Percentiles rank a stretch among this genome's conserved stretches.
Conservation (phyloP, 2,113 vertebrate genomes). For the Phodopus roborovskii region DNA sequence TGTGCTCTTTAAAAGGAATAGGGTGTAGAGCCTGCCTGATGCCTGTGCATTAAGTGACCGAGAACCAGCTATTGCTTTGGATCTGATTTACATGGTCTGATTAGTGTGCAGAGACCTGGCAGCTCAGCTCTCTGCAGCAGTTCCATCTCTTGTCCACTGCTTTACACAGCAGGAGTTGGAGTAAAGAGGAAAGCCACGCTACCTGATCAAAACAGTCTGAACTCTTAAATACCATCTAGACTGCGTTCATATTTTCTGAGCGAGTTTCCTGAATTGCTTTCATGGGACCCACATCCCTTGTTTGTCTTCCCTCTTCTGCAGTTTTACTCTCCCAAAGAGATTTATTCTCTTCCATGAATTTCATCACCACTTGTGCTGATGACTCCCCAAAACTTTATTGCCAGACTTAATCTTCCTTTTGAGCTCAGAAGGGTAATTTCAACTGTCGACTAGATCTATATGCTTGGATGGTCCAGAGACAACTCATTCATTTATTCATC, state of each 20-base stretch:
- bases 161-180: not conserved
- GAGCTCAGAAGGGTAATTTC: slow-evolving; percentile 47
- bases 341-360: slow-evolving; percentile 52
- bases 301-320: slow-evolving; percentile 48
- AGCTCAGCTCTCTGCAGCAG: not conserved
- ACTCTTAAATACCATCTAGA: not conserved
- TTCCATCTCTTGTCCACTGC: not conserved
- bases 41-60: not conserved
- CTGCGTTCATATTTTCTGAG: not conserved
- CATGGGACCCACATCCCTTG: not conserved
- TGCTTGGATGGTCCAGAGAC: slow-evolving; percentile 32
- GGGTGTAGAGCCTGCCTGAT: not conserved
- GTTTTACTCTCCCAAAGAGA: slow-evolving; percentile 42
- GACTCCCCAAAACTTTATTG: slow-evolving; percentile 51
- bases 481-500: slow-evolving; percentile 56
- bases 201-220: slow-evolving; percentile 35
- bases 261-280: slow-evolving; percentile 62
- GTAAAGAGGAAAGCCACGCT: not conserved
- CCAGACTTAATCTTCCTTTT: slow-evolving; percentile 36
- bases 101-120: not conserved
- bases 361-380: slow-evolving; percentile 21
- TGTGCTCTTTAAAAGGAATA: not conserved
- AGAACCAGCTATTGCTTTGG: not conserved
- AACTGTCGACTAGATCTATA: slow-evolving; percentile 21
- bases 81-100: slow-evolving; percentile 16